Percentiles rank a stretch among this genome's conserved stretches.
phyloP scores from a whole-genome alignment of 37 sponge, comb jelly and placozoan genomes.

The Cladorhizidae sp. region DNA sequence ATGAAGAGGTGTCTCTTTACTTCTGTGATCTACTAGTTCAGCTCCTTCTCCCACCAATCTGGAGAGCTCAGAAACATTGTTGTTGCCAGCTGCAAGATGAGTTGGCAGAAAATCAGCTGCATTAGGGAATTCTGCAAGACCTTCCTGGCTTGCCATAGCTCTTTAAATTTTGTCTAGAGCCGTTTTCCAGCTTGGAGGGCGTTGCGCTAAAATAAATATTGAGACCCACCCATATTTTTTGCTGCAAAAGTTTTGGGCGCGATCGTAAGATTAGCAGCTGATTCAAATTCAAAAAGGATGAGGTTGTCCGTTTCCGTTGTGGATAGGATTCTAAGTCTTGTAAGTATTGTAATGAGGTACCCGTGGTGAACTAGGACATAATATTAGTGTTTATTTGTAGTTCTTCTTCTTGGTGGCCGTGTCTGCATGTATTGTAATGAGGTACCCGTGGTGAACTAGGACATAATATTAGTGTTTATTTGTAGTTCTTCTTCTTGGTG shows the following conservation, averaged over 20 bases:
- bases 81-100: constrained; percentile 60
- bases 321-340: constrained; percentile 3
- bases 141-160: too few relatives aligned
- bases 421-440: constrained; percentile 7
- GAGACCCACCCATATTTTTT: too few relatives aligned
- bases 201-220: too few relatives aligned
- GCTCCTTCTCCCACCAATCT: constrained; percentile 40
- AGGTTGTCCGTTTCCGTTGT: neutral
- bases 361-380: too few relatives aligned
- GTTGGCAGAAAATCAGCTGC: constrained; percentile 31
- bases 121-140: neutral
- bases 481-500: constrained; percentile 14
- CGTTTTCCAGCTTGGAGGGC: too few relatives aligned
- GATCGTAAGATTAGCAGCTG: too few relatives aligned
- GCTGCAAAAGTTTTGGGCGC: too few relatives aligned
- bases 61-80: constrained; percentile 42
- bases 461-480: neutral
- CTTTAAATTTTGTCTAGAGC: too few relatives aligned
- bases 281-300: too few relatives aligned
- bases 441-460: too few relatives aligned
- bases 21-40: constrained; percentile 22
- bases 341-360: neutral
- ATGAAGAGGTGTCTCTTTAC: constrained; percentile 64
- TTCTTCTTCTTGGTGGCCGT: constrained; percentile 11
- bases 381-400: neutral